A percentile compares a stretch with the other conserved stretches of the same genome.
phyloP scores from a whole-genome alignment of 1,140 invertebrate genomes.

The Scaptomyza hsui region DNA sequence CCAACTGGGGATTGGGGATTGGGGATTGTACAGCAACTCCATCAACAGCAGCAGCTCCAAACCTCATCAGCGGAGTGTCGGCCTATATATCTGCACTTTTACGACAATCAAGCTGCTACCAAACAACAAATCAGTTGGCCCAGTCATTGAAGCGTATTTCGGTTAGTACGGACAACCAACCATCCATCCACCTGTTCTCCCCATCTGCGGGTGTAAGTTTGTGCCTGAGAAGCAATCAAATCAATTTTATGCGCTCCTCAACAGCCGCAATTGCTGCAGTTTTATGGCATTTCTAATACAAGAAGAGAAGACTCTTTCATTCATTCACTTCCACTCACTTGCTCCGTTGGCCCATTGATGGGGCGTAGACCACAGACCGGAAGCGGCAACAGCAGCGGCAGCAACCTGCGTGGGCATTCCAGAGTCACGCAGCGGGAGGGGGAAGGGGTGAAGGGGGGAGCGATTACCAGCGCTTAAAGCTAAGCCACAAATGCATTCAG shows the following conservation, averaged over 20 bases:
- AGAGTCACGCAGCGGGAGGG: not conserved
- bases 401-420: constrained; percentile 45
- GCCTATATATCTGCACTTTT: constrained; percentile 41
- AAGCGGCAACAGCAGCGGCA: constrained; percentile 26
- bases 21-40: constrained; percentile 25
- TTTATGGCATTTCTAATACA: constrained; percentile 52
- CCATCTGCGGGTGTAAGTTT: constrained; percentile 37
- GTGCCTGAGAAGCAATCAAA: constrained; percentile 43
- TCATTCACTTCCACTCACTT: constrained; percentile 31
- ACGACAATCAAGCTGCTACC: constrained; percentile 47
- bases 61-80: constrained; percentile 17
- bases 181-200: constrained; percentile 1
- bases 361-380: constrained; percentile 51
- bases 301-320: not conserved
- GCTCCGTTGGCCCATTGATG: constrained; percentile 38
- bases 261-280: constrained; percentile 36
- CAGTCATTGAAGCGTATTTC: constrained; percentile 42
- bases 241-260: constrained; percentile 46
- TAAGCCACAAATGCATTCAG: constrained; percentile 54
- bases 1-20: constrained; percentile 1
- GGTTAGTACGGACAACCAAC: constrained; percentile 33
- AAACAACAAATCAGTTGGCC: constrained; percentile 49
- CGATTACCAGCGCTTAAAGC: constrained; percentile 48
- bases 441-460: not conserved
- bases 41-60: constrained; percentile 26